These are phyloP conservation scores for Musca domestica DNA, from an alignment of 1,140 invertebrate species.

Conservation along the genomic window DNA sequence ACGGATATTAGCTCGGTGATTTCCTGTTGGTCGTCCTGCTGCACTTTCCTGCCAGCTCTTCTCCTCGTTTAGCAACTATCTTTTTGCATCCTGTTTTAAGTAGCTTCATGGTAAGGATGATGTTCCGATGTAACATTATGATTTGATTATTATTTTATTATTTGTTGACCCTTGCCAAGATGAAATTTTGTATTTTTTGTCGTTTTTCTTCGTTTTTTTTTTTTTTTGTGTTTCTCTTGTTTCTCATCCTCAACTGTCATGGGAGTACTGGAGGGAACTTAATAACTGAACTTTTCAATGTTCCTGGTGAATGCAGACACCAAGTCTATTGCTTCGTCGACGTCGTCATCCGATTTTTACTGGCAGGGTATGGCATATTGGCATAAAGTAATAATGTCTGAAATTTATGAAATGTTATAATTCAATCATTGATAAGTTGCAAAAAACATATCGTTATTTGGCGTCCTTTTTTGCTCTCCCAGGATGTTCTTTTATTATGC, in stretches of 20 bases:
- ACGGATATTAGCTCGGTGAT: too few species aligned
- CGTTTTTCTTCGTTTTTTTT: background rate
- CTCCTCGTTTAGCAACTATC: background rate
- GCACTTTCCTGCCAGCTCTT: too few species aligned
- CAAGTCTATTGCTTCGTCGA: too few species aligned
- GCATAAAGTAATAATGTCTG: background rate
- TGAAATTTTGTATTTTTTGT: background rate
- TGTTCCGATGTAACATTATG: slow-evolving; percentile 27
- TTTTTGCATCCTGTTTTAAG: slow-evolving; percentile 8
- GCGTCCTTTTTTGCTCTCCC: background rate
- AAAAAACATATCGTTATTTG: background rate
- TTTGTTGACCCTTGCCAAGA: slow-evolving; percentile 28
- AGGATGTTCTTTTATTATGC: background rate
- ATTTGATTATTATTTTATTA: slow-evolving; percentile 30
- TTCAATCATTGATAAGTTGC: slow-evolving; percentile 4
- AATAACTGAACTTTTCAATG: background rate
- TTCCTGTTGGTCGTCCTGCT: too few species aligned
- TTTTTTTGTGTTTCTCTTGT: background rate
- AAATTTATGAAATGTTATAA: slow-evolving; percentile 9
- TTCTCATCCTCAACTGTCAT: background rate
- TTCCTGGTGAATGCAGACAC: background rate
- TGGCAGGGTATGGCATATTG: background rate
- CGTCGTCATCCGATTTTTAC: background rate
- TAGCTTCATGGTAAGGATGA: slow-evolving; percentile 6
- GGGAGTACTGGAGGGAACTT: background rate